Conservation (phyloP, 2,113 vertebrate species). For the Gnathonemus longibarbis region DNA sequence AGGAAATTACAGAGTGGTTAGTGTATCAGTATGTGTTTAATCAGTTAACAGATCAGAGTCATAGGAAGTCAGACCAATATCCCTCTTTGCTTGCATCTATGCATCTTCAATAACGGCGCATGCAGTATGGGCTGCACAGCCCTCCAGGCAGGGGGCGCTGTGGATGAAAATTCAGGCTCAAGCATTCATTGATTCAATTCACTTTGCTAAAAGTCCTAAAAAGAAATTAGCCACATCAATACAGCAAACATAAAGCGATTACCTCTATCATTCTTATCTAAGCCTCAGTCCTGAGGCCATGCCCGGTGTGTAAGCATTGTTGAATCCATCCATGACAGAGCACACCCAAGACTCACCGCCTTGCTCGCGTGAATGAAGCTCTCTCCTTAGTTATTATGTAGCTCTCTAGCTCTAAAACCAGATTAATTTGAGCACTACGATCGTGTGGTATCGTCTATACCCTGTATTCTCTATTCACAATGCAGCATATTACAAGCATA, state of each 20-base stretch:
- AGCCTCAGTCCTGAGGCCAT: neutral
- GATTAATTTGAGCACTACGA: neutral
- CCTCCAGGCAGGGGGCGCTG: neutral
- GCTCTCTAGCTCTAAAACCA: neutral
- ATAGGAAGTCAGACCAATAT: neutral
- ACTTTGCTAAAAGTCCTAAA: neutral
- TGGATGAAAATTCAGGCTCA: neutral
- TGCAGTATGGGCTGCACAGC: neutral
- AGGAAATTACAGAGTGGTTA: neutral
- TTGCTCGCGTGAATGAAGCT: neutral
- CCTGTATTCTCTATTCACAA: neutral
- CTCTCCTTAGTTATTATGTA: neutral
- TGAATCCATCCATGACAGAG: neutral
- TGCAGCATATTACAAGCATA: neutral
- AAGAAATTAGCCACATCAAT: neutral
- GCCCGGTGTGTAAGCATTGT: neutral
- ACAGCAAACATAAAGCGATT: neutral
- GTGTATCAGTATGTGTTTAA: neutral
- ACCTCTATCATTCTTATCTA: neutral
- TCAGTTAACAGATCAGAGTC: neutral
- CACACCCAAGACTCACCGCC: neutral
- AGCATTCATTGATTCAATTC: neutral
- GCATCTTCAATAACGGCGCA: neutral
- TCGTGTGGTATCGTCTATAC: neutral
- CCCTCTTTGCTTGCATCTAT: neutral